Base-by-base conservation (phyloP, 2,888 invertebrate species). In the Drosophila eohydei region DNA sequence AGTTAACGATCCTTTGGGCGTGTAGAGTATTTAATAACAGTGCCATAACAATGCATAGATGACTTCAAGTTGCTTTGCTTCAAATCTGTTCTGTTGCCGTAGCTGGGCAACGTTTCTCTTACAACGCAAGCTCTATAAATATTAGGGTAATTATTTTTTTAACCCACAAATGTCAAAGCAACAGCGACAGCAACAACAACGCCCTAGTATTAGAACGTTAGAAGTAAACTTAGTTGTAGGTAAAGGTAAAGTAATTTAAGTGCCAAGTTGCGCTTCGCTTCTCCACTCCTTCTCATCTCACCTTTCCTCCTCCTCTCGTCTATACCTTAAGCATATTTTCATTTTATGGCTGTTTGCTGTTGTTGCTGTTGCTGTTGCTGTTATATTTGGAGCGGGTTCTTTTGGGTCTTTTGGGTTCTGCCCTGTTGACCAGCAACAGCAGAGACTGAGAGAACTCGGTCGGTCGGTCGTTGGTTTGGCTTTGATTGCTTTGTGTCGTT, bases 401-500 rank as follows among this genome's bases (percentile, higher is more conserved):
- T 74, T 70, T 60, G 61, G 66, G 54, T 50, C 21, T 55, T 72
- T 80, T 66, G 67, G 80, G 89, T 83, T 88, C 74, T 83, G 79
- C 79, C 64, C 56, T 72, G 83, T 74, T 86, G 85, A 78, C 87
- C 84, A 76, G 56, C 59, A 50, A 48, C 65, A 48, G 14, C 43
- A 56, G 51, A 46, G 7, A 44, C 21, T 5, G 16, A 30, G 51
- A 57, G 64, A 73, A 71, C 54, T 74, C 66, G 73, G 69, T 81
- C 69, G 61, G 58, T 74, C 59, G 71, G 70, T 72, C 50, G 61
- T 55, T 86, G 78, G 78, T 73, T 74, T 77, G 69, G 56, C 71
- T 88, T 80, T 80, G 87, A 83, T 86, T 85, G 85, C 89, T 76
- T 79, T 79, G 87, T 79, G 87, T 80, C 76, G 74, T 69, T 83